Conservation (phyloP, 2,113 vertebrate species). For the Burhinus oedicnemus region DNA sequence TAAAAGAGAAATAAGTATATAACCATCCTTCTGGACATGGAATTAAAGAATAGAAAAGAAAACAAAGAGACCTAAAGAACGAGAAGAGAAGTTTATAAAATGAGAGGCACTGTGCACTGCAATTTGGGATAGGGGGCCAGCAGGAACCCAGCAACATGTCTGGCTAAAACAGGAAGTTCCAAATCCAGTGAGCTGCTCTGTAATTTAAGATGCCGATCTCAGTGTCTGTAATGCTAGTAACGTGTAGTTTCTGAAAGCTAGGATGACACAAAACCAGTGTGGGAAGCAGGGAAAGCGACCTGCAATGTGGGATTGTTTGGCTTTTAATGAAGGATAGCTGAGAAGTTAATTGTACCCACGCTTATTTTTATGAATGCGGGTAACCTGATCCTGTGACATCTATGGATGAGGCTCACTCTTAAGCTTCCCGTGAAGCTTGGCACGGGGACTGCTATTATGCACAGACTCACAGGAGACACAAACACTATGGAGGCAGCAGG, state of each 20-base stretch:
- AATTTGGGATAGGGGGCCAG: not conserved
- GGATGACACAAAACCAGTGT: conserved; percentile 14
- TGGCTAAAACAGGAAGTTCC: not conserved
- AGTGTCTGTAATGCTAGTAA: not conserved
- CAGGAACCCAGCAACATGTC: not conserved
- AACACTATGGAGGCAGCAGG: not conserved
- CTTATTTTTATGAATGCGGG: not conserved
- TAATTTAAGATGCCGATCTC: not conserved
- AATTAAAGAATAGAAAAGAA: not conserved
- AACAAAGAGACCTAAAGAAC: not conserved
- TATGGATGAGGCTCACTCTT: not conserved
- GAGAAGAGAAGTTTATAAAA: not conserved
- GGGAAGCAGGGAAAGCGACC: conserved; percentile 14
- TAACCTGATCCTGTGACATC: conserved; percentile 21
- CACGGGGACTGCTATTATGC: not conserved
- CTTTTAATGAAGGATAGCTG: not conserved
- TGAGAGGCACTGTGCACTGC: not conserved
- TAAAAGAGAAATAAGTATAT: not conserved
- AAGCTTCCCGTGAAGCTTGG: conserved; percentile 16
- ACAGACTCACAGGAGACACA: not conserved
- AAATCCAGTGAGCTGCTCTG: not conserved
- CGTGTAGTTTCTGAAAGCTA: not conserved
- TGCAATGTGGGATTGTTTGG: not conserved
- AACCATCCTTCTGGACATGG: not conserved
- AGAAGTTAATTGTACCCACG: not conserved